phyloP scores from a whole-genome alignment of 2,113 vertebrate genomes.

The Lontra canadensis region DNA sequence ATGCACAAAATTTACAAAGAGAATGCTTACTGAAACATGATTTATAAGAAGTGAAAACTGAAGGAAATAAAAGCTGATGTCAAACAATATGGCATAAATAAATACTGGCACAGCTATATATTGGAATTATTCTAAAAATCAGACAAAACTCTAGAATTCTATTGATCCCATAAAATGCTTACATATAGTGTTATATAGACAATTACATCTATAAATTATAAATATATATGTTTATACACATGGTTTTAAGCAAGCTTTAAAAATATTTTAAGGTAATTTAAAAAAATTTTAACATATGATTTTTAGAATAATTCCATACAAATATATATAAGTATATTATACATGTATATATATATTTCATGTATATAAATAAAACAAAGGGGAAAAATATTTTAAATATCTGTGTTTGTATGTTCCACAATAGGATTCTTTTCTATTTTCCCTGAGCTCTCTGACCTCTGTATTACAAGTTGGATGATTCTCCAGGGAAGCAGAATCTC shows the following conservation, averaged over 20 bases:
- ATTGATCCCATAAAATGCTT: not conserved
- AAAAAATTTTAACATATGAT: not conserved
- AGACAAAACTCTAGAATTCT: not conserved
- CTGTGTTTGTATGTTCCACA: not conserved
- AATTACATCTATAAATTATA: not conserved
- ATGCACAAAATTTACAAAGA: not conserved
- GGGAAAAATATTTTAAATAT: not conserved
- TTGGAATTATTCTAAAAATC: not conserved
- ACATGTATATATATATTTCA: not conserved
- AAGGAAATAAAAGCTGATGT: not conserved
- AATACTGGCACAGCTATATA: not conserved
- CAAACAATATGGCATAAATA: not conserved
- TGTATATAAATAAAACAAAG: not conserved
- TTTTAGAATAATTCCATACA: not conserved
- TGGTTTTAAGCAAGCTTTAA: not conserved
- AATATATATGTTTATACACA: not conserved
- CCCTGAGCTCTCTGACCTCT: not conserved
- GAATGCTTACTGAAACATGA: not conserved
- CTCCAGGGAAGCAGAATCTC: not conserved
- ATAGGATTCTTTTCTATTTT: not conserved
- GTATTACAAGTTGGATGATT: not conserved
- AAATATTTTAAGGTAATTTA: not conserved
- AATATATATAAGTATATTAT: not conserved
- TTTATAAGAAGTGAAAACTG: not conserved
- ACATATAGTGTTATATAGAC: not conserved